Percentiles rank a stretch among this genome's conserved stretches.
Evolutionary conservation across 2,888 invertebrate genomes (phyloP).

Genomic region (Temnothorax rugatulus): DNA sequence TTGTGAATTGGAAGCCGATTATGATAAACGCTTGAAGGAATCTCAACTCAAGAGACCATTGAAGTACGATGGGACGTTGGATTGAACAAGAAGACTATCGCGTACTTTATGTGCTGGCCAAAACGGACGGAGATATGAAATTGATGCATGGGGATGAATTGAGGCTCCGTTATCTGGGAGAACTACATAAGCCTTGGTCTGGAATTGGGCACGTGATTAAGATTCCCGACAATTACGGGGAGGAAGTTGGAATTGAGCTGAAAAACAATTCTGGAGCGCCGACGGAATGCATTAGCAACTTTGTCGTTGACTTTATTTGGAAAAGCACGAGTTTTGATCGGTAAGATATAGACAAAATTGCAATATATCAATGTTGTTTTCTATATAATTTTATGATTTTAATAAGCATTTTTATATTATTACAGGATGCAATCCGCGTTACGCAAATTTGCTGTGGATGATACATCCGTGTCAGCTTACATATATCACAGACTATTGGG

Average conservation of each 20-base stretch:
- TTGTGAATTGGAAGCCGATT: conserved; percentile 99
- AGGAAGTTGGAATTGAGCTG: conserved; percentile 98
- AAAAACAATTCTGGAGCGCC: conserved; percentile 97
- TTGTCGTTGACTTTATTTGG: conserved; percentile 99
- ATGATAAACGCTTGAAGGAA: conserved; percentile 98
- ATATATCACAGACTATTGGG: conserved; percentile 99
- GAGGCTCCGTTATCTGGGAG: conserved; percentile 96
- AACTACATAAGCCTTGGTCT: conserved; percentile 98
- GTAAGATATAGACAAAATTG: conserved; percentile 85
- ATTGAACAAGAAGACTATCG: conserved; percentile 98
- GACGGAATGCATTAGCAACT: conserved; percentile 97
- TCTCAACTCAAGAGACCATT: conserved; percentile 99
- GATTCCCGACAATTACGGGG: conserved; percentile 98
- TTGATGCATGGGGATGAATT: conserved; percentile 99
- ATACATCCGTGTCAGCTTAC: conserved; percentile 98
- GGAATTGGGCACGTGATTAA: conserved; percentile 99
- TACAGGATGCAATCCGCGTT: conserved; percentile 97
- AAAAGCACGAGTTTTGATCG: conserved; percentile 99
- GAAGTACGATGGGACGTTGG: conserved; percentile 99
- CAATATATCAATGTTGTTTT: not conserved
- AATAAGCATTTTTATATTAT: conserved; percentile 25
- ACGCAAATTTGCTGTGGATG: conserved; percentile 98
- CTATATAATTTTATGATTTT: not conserved
- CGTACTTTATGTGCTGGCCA: conserved; percentile 98
- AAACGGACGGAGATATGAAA: conserved; percentile 99